Evolutionary conservation across 23 tunicate species (phyloP), one percentile per base, ranked within the genome.

Genomic region (Halocynthia roretzi): DNA sequence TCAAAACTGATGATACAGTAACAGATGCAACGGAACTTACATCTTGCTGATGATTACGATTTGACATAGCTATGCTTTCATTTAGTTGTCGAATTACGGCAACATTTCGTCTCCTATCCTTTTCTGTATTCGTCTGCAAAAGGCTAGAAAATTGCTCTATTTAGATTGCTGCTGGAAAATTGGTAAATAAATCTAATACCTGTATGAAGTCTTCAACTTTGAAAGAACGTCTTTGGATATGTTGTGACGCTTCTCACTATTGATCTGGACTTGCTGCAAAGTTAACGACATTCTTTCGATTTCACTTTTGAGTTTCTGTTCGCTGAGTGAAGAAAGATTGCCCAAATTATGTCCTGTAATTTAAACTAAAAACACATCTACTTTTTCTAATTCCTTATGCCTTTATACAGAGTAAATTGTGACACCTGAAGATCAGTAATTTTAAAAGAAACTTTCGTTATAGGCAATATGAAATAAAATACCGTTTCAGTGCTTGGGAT

Each of bases 191-290:
- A 14, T 68, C 22, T 31, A 48, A 75, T 52, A 75, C 51, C 62
- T 75, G 18, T 31, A 52, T 10, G 60, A 53, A 56, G 18, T 53
- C 60, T 54, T 75, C 21, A 56, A 54, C 5, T 18, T 23, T 12
- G 66, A 31, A 48, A 23, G 15, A 31, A 75, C 80, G 6, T 75
- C 40, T 15, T 52, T 50, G 2, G 80, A 77, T 63, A 17, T 77
- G 81, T 12, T 8, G 50, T 77, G 51, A 12, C 53, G 31, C 51
- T 77, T 62, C 60, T 40, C 51, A 75, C 80, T 54, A 20, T 75
- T 75, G 12, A 17, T 60, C 20, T 50, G 51, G 69, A 62, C 50
- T 67, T 77, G 70, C 19, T 65, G 70, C 31, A 65, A 65, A 10
- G 17, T 10, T 0, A 65, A 65, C 22, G 70, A 40, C 15, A 65